Evolutionary conservation across 2,113 vertebrate species (phyloP), one percentile per base, ranked within the genome.

Genomic region (Apaloderma vittatum): DNA sequence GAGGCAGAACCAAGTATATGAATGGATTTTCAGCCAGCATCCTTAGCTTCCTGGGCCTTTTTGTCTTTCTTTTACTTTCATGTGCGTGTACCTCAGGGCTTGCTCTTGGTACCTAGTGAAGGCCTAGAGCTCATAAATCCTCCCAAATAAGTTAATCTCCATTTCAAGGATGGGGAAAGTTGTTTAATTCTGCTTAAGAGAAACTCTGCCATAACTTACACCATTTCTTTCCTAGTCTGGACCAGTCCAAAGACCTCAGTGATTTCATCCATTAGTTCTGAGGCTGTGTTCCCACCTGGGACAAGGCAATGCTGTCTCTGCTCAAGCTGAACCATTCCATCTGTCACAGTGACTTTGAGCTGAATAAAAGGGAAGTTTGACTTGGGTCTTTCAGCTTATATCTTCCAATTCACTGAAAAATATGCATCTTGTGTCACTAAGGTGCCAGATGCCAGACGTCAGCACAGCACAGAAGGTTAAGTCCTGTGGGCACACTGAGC

Each of bases 31-130:
- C 45, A 89, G 20, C 6, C 17, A 79, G 4, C 32, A 23, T 29
- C 10, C 11, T 74, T 74, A 17, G 10, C 15, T 66, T 2, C 29
- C 80, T 0, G 0, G 48, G 6, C 15, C 4, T 67, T 61, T 87
- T 66, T 19, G 23, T 67, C 51, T 84, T 92, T 52, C 9, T 91
- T 79, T 80, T 66, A 12, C 8, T 71, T 87, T 75, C 32, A 18
- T 0, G 0, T 12, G 5, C 73, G 3, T 68, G 6, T 65, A 52
- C 11, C 34, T 87, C 23, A 34, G 23, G 19, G 4, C 17, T 81
- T 81, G 18, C 3, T 59, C 7, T 63, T 54, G 11, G 55, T 19
- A 36, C 4, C 24, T 3, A 73, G 8, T 43, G 26, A 77, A 91
- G 11, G 3, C 29, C 19, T 80, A 66, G 46, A 81, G 8, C 6